Evolutionary conservation across 2,888 invertebrate species (phyloP).

Genomic region (Cacoxenus indagator): DNA sequence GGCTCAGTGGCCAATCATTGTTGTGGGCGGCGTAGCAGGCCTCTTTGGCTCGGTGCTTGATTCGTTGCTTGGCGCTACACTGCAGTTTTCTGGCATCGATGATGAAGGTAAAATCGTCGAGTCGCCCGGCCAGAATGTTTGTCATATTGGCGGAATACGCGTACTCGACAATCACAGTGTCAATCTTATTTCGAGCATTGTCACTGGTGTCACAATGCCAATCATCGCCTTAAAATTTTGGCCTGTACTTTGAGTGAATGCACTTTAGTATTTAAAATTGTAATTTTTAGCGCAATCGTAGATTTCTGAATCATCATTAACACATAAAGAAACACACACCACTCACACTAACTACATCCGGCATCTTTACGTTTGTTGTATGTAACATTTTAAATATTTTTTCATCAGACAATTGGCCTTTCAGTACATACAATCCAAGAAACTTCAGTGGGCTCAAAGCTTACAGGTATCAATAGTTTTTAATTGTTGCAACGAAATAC

Average conservation of each 20-base stretch:
- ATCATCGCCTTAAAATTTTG: constrained; percentile 75
- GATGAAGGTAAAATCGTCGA: constrained; percentile 80
- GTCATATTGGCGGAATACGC: constrained; percentile 82
- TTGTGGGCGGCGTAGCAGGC: constrained; percentile 81
- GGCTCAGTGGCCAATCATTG: constrained; percentile 84
- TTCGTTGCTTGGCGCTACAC: constrained; percentile 85
- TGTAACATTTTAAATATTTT: neutral
- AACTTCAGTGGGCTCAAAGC: neutral
- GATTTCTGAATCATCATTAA: neutral
- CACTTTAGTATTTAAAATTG: too few relatives aligned
- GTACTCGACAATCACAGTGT: constrained; percentile 90
- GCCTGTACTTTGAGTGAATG: constrained; percentile 67
- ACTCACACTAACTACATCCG: neutral
- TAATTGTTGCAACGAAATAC: neutral
- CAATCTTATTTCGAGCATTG: constrained; percentile 84
- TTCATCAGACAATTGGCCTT: neutral
- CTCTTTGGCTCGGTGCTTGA: constrained; percentile 86
- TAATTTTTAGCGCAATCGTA: too few relatives aligned
- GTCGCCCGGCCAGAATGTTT: constrained; percentile 77
- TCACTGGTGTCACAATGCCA: constrained; percentile 81
- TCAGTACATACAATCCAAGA: neutral
- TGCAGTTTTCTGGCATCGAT: constrained; percentile 88
- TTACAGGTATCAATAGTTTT: neutral
- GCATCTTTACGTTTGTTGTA: neutral
- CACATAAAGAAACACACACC: neutral